Evolutionary conservation across 2,797 vertebrate species (phyloP).

Genomic region (Sebastes nivosus): DNA sequence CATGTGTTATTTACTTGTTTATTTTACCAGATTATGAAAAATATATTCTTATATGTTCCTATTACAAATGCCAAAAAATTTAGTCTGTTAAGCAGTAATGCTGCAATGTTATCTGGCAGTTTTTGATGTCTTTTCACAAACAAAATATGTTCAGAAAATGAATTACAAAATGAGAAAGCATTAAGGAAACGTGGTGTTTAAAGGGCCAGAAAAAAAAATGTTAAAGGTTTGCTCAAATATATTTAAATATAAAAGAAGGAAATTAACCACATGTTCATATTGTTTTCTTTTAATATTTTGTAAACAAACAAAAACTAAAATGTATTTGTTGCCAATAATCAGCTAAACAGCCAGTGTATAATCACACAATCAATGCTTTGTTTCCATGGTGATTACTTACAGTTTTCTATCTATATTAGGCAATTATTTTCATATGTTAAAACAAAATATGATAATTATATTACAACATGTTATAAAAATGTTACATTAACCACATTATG

Average conservation of each 20-base stretch:
- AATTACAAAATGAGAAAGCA: not conserved
- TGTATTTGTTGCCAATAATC: not conserved
- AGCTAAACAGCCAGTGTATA: not conserved
- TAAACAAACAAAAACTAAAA: not conserved
- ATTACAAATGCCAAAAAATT: not conserved
- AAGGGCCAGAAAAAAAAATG: not conserved
- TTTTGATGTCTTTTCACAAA: not conserved
- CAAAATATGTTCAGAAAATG: not conserved
- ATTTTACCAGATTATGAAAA: not conserved
- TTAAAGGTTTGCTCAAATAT: not conserved
- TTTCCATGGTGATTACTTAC: not conserved
- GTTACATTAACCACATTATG: not conserved
- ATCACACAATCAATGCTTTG: not conserved
- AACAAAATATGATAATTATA: not conserved
- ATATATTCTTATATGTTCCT: not conserved
- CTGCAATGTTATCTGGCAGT: not conserved
- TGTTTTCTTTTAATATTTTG: slow-evolving; percentile 7
- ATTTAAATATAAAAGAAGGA: not conserved
- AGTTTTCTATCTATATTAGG: not conserved
- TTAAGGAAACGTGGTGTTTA: not conserved
- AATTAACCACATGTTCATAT: not conserved
- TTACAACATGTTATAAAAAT: not conserved
- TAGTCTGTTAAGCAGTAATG: not conserved
- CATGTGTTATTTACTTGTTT: not conserved
- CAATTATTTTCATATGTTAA: not conserved